Base-by-base conservation (phyloP, 2,113 vertebrate genomes). In the Chinchilla lanigera region DNA sequence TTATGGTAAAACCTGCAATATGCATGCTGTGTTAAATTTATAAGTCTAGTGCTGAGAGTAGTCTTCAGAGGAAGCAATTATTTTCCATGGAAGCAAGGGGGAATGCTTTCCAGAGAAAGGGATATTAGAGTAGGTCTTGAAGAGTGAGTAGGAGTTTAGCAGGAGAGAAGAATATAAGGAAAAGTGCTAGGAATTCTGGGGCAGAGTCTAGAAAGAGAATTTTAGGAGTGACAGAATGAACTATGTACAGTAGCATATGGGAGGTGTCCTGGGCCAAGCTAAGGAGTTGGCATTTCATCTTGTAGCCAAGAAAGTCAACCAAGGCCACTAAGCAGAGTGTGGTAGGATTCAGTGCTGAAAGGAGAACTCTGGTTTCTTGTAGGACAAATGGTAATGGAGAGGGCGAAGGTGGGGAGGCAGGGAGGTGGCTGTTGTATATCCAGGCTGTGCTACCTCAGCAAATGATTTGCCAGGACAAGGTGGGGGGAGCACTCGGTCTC, bases 391-490 rank as follows among this genome's bases (percentile, higher is more conserved):
- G 60, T 56, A 22, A 58, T 19, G 50, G 75, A 50, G 65, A 13
- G 41, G 17, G 75, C 0, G 10, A 41, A 94, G 89, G 41, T 8
- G 56, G 83, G 87, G 77, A 77, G 20, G 16, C 52, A 16, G 60
- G 86, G 83, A 35, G 41, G 50, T 0, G 73, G 78, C 41, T 83
- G 54, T 47, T 0, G 35, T 7, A 67, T 28, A 41, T 52, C 24
- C 24, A 41, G 85, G 85, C 78, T 67, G 58, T 84, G 95, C 54
- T 4, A 5, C 52, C 77, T 60, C 83, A 0, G 38, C 8, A 78
- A 38, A 56, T 3, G 65, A 80, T 86, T 52, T 95, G 93, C 75
- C 89, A 65, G 96, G 94, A 91, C 97, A n/a, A 71, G 93, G 35
- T 38, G 35, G 35, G 35, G 86, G 38, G 94, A 73, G 52, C 0